Evolutionary conservation across 2,888 invertebrate genomes (phyloP), one percentile per base, ranked within the genome.

Genomic region (Syrphus vitripennis): DNA sequence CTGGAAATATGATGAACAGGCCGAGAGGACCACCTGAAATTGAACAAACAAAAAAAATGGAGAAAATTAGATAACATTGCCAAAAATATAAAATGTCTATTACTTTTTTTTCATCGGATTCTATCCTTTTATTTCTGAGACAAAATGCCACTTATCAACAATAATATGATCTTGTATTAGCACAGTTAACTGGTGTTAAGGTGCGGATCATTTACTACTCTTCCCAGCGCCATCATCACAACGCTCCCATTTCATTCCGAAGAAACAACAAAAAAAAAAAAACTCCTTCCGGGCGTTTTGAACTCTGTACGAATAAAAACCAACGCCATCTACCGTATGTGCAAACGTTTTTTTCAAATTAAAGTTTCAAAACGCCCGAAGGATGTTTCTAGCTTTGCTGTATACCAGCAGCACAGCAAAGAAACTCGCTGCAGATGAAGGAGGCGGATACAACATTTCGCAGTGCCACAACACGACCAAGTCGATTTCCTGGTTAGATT

Each of bases 1-100:
- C 93, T 97, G 97, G 95, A 98, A 98, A 94, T 97, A 98, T 91
- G 97, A 97, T 92, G 97, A 97, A 94, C 98, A 98, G 94, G 98
- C 97, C 92, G 98, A 98, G 92, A 98, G 95, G 92, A 98, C 97
- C 94, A 98, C 97, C 95, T 96, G 94, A 34, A 94, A 93, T 34
- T 9, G 34, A 72, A 76, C 29, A 48, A 31, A 71, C n/a, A 75
- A 53, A 31, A 37, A 86, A 61, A 21, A 59, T 65, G 12, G 10
- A 21, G n/a, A 12, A n/a, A 16, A 53, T 45, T 45, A 72, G 21
- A 29, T 12, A 42, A 40, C 6, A 12, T 61, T 34, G 34, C 0
- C 3, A 61, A 42, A 55, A 55, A 31, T 31, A 6, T 5, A 37
- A 63, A 63, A 31, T 14, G n/a, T n/a, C n/a, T n/a, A n/a, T n/a